Base-by-base conservation (phyloP, 1,140 invertebrate genomes). In the Solenopsis fugax region DNA sequence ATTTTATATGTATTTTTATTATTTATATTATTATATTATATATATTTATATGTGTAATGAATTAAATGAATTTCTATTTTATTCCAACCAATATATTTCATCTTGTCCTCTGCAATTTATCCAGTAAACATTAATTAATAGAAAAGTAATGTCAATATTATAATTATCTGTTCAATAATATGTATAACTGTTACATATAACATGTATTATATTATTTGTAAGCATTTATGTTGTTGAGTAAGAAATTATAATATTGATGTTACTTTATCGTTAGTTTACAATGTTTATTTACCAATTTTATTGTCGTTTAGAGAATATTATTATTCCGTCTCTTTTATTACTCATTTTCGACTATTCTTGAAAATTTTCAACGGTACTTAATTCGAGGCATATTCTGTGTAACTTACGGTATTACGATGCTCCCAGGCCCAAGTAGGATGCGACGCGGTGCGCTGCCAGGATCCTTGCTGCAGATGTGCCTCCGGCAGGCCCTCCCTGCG, bases 361-460 rank as follows among this genome's bases (percentile, higher is more conserved):
- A 71, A 71, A 52, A 7, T 12, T n/a, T 13, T 75, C n/a, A 24
- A 21, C 2, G 9, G 21, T 24, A 16, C 18, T 13, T 54, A 54
- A 54, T 56, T 56, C 18, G n/a, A 13, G 7, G 24, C 34, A 6
- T 48, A 9, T 18, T 2, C 1, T 67, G 7, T 5, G 13, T 50
- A 64, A 87, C 82, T 88, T 89, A 95, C 94, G 29, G 89, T 78
- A 67, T 77, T 90, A 18, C 95, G 93, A 88, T 95, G 94, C 58
- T 95, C 94, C 95, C 95, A 95, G 13, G 94, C 93, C 94, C 94
- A 95, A 16, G 94, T 94, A 29, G 94, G 92, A 87, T 95, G 94
- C 1, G 93, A 93, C 7, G 92, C 89, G 0, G 95, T 93, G 37
- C 94, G 91, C 58, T 95, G 94, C 94, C 94, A 95, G 9, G 92